Conservation (phyloP, 1,140 invertebrate species). For the Argopecten irradians region DNA sequence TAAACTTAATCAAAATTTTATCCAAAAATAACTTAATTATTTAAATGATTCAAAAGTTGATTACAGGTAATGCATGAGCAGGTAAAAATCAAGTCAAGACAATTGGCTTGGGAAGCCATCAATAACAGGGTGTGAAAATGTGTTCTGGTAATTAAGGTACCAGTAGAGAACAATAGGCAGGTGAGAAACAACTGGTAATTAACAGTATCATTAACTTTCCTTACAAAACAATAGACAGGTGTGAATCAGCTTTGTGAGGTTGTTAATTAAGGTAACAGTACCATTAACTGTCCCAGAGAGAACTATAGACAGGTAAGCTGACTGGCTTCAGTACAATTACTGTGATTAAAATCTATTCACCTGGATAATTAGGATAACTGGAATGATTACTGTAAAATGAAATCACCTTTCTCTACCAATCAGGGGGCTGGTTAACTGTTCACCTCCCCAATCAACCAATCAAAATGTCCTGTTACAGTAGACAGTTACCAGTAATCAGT, state of each 20-base stretch:
- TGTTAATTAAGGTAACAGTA: neutral
- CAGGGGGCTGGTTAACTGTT: neutral
- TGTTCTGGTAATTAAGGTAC: no score
- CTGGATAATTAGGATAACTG: neutral
- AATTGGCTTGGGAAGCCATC: no score
- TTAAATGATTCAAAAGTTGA: no score
- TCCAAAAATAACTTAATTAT: no score
- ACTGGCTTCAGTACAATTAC: no score
- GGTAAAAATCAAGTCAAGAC: no score
- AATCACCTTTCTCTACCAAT: neutral
- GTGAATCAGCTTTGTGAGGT: neutral
- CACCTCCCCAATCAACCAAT: neutral
- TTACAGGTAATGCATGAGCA: no score
- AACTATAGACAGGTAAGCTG: no score
- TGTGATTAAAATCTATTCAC: neutral
- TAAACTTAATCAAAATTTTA: no score
- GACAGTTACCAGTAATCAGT: neutral
- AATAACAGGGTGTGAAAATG: no score
- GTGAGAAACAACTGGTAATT: neutral
- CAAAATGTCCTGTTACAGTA: neutral
- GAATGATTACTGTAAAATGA: neutral
- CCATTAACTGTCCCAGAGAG: neutral
- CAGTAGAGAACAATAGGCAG: no score
- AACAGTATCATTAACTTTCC: neutral
- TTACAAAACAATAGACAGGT: neutral